A percentile compares a stretch with the other conserved stretches of the same genome.
Evolutionary conservation across 2,113 vertebrate species (phyloP).

Genomic region (Leucopsar rothschildi): DNA sequence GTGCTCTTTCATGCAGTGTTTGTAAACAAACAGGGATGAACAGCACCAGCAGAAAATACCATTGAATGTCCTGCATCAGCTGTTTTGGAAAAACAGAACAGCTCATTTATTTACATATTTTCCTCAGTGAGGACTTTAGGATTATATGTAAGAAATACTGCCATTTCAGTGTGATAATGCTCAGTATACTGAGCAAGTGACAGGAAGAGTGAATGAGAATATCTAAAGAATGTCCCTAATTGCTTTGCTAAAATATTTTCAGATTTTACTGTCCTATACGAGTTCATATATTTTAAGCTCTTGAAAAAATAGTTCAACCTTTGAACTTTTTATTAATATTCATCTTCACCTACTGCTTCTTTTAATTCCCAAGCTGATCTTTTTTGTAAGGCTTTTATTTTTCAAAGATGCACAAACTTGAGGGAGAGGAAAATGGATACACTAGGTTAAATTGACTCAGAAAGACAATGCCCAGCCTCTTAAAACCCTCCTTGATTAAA

Average conservation of each 20-base stretch:
- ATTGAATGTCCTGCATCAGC: background rate
- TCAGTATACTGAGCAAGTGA: background rate
- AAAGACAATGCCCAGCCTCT: background rate
- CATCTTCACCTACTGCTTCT: background rate
- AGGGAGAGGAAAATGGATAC: background rate
- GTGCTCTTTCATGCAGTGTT: background rate
- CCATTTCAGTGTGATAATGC: background rate
- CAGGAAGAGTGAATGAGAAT: background rate
- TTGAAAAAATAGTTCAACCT: background rate
- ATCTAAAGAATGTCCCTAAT: background rate
- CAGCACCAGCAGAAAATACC: background rate
- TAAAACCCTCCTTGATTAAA: background rate
- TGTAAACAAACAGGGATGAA: background rate
- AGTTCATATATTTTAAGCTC: background rate
- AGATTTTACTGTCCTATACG: background rate
- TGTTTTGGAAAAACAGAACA: background rate
- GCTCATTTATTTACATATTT: background rate
- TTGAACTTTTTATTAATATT: background rate
- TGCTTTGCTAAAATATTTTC: background rate
- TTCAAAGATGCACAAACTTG: background rate
- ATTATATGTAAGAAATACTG: background rate
- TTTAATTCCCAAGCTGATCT: background rate
- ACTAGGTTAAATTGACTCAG: background rate
- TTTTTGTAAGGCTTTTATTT: background rate
- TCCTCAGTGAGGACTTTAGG: background rate